A percentile compares a stretch with the other conserved stretches of the same genome.
These are phyloP conservation scores for Andrena chrysosceles DNA, from an alignment of 2,888 invertebrate genomes.

Conservation along the genomic window DNA sequence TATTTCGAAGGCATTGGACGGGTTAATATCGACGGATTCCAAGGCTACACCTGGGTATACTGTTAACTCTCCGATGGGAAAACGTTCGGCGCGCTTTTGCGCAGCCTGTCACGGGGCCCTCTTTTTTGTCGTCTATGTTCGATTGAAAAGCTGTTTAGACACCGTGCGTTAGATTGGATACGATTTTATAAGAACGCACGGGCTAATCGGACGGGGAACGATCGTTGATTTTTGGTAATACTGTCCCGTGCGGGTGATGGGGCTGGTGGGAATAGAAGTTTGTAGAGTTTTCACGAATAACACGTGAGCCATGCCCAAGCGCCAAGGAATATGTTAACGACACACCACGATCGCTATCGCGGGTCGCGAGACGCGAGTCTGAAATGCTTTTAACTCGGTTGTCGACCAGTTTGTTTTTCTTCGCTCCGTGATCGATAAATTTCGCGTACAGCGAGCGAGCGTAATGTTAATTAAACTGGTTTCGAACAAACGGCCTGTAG, in stretches of 20 bases:
- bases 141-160: conserved; percentile 53
- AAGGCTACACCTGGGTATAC: conserved; percentile 16
- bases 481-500: neutral
- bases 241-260: neutral
- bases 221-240: neutral
- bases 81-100: conserved; percentile 65
- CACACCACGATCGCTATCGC: conserved; percentile 27
- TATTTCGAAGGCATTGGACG: neutral
- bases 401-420: conserved; percentile 49
- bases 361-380: conserved; percentile 40
- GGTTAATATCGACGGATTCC: neutral
- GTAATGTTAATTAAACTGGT: conserved; percentile 49
- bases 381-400: conserved; percentile 38
- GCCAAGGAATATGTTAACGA: conserved; percentile 63
- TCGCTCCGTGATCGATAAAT: conserved; percentile 50
- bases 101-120: conserved; percentile 65
- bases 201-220: neutral
- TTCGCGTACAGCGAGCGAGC: conserved; percentile 35
- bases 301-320: conserved; percentile 61
- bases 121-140: conserved; percentile 48
- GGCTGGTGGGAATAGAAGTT: conserved; percentile 20
- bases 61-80: conserved; percentile 23
- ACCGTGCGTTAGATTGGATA: conserved; percentile 7
- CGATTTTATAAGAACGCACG: neutral
- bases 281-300: conserved; percentile 59